Conservation (phyloP, 2,113 vertebrate genomes). For the cat (Felis catus) region F.catus_Fca126_mat1.0 CM031416.1:7078501-7079000, state of each 20-base stretch:
- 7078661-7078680: no score
- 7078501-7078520: not conserved
- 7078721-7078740: no score
- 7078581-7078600: not conserved
- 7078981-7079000: not conserved
- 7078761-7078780: no score
- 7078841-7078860: no score
- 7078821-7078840: no score
- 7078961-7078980: not conserved
- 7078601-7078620: not conserved
- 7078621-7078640: not conserved
- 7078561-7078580: not conserved
- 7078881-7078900: not conserved
- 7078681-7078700: no score
- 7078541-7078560: not conserved
- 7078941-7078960: not conserved
- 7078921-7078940: not conserved
- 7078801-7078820: no score
- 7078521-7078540: not conserved
- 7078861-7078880: not conserved
- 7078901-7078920: not conserved
- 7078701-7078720: no score
- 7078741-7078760: no score
- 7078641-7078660: no score
- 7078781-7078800: no score